Evolutionary conservation across 2,113 vertebrate species (phyloP).

Genomic region (Argyrosomus japonicus): DNA sequence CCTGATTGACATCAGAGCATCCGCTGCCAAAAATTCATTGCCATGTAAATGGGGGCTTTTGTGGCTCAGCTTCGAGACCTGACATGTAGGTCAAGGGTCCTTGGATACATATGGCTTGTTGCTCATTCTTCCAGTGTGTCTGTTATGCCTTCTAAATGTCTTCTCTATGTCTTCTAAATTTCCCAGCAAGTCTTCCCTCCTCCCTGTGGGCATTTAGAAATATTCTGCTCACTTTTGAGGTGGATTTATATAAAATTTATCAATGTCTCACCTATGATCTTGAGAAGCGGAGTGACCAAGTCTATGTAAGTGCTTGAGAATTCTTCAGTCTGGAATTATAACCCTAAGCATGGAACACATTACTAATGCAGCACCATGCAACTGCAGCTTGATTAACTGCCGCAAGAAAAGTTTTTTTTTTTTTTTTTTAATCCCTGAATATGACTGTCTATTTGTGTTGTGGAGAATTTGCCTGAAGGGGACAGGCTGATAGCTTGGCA

Average conservation of each 20-base stretch:
- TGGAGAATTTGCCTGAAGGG: conserved; percentile 58
- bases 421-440: conserved; percentile 31
- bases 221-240: conserved; percentile 64
- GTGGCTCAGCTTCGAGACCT: conserved; percentile 46
- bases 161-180: too few species aligned
- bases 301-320: conserved; percentile 44
- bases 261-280: conserved; percentile 63
- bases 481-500: conserved; percentile 61
- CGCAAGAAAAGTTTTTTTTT: conserved; percentile 45
- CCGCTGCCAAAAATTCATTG: conserved; percentile 58
- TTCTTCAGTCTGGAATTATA: conserved; percentile 67
- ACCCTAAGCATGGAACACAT: conserved; percentile 60
- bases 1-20: conserved; percentile 64
- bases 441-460: conserved; percentile 60
- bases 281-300: conserved; percentile 59
- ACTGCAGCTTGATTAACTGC: conserved; percentile 70
- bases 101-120: conserved; percentile 53
- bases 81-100: conserved; percentile 67
- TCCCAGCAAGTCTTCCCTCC: conserved; percentile 21
- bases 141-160: too few species aligned
- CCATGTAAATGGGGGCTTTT: conserved; percentile 64
- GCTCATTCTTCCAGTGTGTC: conserved; percentile 39
- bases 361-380: conserved; percentile 68
- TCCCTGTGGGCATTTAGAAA: conserved; percentile 24
- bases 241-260: conserved; percentile 72